Percentiles rank a stretch among this genome's conserved stretches.
phyloP scores from a whole-genome alignment of 2,888 invertebrate species.

The Frankliniella fusca region DNA sequence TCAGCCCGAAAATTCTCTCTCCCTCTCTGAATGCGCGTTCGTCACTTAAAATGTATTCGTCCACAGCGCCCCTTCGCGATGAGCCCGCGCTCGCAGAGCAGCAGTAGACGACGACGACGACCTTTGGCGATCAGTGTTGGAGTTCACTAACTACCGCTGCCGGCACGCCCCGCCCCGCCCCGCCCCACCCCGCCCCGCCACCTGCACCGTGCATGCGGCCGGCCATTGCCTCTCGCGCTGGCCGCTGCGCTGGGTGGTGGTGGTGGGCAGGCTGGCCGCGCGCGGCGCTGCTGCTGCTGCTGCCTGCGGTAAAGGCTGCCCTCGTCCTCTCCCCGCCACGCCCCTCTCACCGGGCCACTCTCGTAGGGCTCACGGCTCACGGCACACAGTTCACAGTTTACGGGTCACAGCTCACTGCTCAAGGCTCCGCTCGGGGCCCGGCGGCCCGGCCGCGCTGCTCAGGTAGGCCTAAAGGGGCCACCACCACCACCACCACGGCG shows the following conservation, averaged over 20 bases:
- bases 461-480: background rate
- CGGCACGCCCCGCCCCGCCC: background rate
- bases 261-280: background rate
- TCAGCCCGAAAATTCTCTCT: too few relatives aligned
- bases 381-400: constrained; percentile 21
- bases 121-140: constrained; percentile 23
- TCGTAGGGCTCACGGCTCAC: constrained; percentile 20
- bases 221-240: constrained; percentile 7
- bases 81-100: too few relatives aligned
- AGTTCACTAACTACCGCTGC: background rate
- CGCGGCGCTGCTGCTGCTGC: background rate
- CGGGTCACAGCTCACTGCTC: constrained; percentile 25
- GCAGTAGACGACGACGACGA: too few relatives aligned
- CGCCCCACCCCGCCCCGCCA: background rate
- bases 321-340: background rate
- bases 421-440: constrained; percentile 3
- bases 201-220: constrained; percentile 18
- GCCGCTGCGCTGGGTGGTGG: background rate
- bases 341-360: background rate
- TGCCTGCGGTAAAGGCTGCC: background rate
- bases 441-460: constrained; percentile 5
- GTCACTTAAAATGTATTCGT: too few relatives aligned
- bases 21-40: too few relatives aligned
- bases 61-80: too few relatives aligned
- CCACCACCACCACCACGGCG: too few relatives aligned